These are phyloP conservation scores for Mesorhabditis belari DNA, from an alignment of 2,888 invertebrate species.

Conservation along the genomic window DNA sequence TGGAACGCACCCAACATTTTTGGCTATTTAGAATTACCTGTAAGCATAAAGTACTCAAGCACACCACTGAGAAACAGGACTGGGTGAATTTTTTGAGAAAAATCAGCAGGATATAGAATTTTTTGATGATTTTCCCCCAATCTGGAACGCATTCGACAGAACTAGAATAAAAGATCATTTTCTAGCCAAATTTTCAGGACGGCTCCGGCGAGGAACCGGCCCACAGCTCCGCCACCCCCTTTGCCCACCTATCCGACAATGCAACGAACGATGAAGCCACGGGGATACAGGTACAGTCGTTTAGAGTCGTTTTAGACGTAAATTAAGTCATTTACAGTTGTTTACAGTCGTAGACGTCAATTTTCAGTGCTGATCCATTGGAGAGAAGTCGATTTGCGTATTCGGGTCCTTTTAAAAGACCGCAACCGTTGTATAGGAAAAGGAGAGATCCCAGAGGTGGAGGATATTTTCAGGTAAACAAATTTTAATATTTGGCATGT, in stretches of 20 bases:
- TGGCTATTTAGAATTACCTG: not conserved
- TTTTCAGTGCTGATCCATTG: constrained; percentile 7
- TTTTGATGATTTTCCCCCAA: not conserved
- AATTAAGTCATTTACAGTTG: not conserved
- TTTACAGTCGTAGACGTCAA: not conserved
- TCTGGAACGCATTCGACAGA: too few relatives aligned
- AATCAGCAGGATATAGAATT: not conserved
- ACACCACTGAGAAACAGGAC: too few relatives aligned
- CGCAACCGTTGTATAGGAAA: constrained; percentile 35
- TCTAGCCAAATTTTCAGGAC: constrained; percentile 32
- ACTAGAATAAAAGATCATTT: too few relatives aligned
- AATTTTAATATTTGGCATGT: too few relatives aligned
- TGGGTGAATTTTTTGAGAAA: too few relatives aligned
- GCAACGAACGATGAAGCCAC: not conserved
- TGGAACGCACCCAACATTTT: too few relatives aligned
- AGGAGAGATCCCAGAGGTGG: constrained; percentile 22
- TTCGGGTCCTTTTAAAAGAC: constrained; percentile 11
- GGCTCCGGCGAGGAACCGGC: constrained; percentile 31
- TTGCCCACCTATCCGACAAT: not conserved
- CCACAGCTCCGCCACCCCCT: constrained; percentile 11
- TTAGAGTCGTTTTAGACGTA: not conserved
- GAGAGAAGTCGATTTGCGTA: constrained; percentile 7
- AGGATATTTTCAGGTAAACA: constrained; percentile 1
- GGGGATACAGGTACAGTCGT: not conserved
- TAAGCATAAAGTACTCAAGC: not conserved